These are phyloP conservation scores for Hydropotes inermis DNA, from an alignment of 2,113 vertebrate genomes.

Conservation along the genomic window DNA sequence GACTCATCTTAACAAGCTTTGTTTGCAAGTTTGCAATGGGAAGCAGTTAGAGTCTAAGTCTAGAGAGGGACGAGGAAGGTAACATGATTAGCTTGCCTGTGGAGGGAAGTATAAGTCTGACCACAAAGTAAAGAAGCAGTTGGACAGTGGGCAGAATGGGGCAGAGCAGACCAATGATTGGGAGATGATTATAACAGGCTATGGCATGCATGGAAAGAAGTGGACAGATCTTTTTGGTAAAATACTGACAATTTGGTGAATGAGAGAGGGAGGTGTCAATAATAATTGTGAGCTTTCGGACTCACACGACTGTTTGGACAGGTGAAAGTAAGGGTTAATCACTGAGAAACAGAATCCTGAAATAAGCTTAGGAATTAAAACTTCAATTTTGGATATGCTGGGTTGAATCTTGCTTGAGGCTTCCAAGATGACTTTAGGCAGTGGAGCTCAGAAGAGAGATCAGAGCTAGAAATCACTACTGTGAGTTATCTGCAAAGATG, in stretches of 20 bases:
- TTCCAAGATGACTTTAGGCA: not conserved
- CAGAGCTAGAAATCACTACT: not conserved
- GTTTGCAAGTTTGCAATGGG: not conserved
- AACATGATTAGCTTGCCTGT: not conserved
- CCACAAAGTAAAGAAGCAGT: not conserved
- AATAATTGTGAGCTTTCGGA: not conserved
- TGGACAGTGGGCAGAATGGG: not conserved
- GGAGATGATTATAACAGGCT: not conserved
- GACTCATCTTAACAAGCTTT: not conserved
- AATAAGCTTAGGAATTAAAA: not conserved
- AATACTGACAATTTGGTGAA: not conserved
- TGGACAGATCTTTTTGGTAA: not conserved
- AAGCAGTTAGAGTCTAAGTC: not conserved
- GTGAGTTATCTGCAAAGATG: not conserved
- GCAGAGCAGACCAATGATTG: not conserved
- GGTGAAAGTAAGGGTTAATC: not conserved
- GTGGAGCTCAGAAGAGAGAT: not conserved
- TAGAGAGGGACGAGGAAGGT: not conserved
- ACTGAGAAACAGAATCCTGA: not conserved
- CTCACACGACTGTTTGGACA: not conserved
- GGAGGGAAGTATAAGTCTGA: not conserved
- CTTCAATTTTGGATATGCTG: not conserved
- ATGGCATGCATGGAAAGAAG: not conserved
- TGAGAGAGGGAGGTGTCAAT: no score
- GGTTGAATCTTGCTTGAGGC: not conserved